phyloP scores from a whole-genome alignment of 2,113 vertebrate species.

The Anarhynchus alexandrinus region DNA sequence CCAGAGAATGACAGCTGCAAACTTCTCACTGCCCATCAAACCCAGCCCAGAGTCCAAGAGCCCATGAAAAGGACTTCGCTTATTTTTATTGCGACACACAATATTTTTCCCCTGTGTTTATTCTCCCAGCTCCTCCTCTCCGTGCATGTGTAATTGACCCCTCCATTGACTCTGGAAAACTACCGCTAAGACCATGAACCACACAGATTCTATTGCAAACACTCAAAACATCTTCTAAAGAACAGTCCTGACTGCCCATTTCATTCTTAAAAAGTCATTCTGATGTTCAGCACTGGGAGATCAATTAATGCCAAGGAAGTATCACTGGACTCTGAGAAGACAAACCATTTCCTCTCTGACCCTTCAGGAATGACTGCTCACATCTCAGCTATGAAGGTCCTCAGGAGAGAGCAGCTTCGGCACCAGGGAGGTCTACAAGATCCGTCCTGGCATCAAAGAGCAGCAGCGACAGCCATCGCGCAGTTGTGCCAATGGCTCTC shows the following conservation, averaged over 20 bases:
- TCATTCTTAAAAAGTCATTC: background rate
- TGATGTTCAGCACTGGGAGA: background rate
- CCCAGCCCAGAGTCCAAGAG: background rate
- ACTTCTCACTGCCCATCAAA: background rate
- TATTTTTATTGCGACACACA: background rate
- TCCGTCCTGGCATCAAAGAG: background rate
- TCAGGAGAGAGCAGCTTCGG: background rate
- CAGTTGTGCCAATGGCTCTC: background rate
- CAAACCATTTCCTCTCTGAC: background rate
- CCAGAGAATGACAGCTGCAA: conserved; percentile 31
- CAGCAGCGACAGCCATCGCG: rapidly evolving
- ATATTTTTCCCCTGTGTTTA: background rate
- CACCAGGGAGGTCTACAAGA: background rate
- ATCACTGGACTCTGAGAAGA: background rate
- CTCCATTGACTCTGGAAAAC: background rate
- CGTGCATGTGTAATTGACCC: background rate
- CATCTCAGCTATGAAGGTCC: background rate
- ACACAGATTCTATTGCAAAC: background rate
- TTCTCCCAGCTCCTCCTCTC: background rate
- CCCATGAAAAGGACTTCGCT: background rate
- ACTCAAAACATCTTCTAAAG: background rate
- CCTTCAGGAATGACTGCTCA: background rate
- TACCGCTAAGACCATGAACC: background rate
- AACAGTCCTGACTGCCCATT: background rate
- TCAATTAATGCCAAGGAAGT: background rate